Evolutionary conservation across 2,113 vertebrate genomes (phyloP), one percentile per base, ranked within the genome.

Genomic region (Centropus unirufus): DNA sequence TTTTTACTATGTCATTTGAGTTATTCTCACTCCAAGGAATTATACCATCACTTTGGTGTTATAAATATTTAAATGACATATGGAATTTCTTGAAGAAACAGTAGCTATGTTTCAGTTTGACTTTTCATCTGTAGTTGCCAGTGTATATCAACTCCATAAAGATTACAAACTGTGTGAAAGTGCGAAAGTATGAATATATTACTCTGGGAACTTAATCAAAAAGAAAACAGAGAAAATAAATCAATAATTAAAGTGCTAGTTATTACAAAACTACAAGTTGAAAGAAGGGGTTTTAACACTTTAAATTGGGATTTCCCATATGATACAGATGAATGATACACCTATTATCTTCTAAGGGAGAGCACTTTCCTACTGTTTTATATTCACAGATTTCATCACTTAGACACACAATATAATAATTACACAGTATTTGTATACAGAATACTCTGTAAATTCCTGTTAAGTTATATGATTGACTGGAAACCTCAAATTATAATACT

Each of bases 11-110:
- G 46, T 44, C 44, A 44, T n/a, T 88, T 94, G 59, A 87, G 27
- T 76, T 77, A 85, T 32, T 72, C 7, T 24, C 14, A 54, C 54
- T 94, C 47, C 13, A 92, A 93, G 42, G 67, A 96, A 91, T 89
- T 91, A 91, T 95, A 47, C 23, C 5, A 5, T 79, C 34, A 26
- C 36, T 92, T 86, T 29, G 14, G 18, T 90, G 51, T 81, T 94
- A 74, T 69, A 66, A 94, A 74, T 95, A 47, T 86, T 97, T 94
- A 93, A 97, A 84, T 59, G 52, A 62, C 75, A 90, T 64, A 46
- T 89, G 55, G 94, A 95, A 83, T 89, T 58, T 58, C 62, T 88
- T 90, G 62, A 96, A 96, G 93, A 93, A 86, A 78, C 3, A 85
- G 47, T 61, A 70, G 19, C 32, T 95, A 46, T 77, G 66, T 83